Conservation (phyloP, 2,797 vertebrate genomes). For the Euthynnus affinis region DNA sequence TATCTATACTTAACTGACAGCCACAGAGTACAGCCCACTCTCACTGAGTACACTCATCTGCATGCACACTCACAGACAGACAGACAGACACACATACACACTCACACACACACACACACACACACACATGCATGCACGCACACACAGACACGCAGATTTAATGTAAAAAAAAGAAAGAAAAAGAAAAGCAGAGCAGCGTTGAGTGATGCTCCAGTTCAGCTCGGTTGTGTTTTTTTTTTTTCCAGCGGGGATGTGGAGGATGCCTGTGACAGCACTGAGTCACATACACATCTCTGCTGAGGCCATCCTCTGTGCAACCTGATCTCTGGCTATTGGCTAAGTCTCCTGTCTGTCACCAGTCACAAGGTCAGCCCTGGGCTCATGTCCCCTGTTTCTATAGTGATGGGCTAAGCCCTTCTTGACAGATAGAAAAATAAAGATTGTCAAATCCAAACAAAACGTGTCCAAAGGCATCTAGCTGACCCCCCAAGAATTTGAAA, state of each 20-base stretch:
- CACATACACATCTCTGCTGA: slow-evolving; percentile 67
- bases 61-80: slow-evolving; percentile 76
- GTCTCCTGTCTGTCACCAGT: slow-evolving; percentile 75
- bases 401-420: slow-evolving; percentile 74
- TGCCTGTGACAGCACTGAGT: slow-evolving; percentile 77
- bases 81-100: slow-evolving; percentile 34
- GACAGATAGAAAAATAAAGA: slow-evolving; percentile 74
- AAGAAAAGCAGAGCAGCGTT: slow-evolving; percentile 59
- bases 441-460: slow-evolving; percentile 76
- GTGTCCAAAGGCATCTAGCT: slow-evolving; percentile 71
- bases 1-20: slow-evolving; percentile 77
- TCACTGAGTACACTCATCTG: slow-evolving; percentile 74
- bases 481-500: slow-evolving; percentile 58
- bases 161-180: slow-evolving; percentile 50
- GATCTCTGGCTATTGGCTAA: slow-evolving; percentile 79
- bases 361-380: slow-evolving; percentile 78
- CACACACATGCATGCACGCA: slow-evolving; percentile 12
- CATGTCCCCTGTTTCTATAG: slow-evolving; percentile 77
- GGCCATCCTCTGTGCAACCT: slow-evolving; percentile 78
- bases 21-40: slow-evolving; percentile 77
- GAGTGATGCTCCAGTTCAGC: slow-evolving; percentile 75
- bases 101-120: slow-evolving; percentile 21
- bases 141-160: slow-evolving; percentile 39
- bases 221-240: slow-evolving; percentile 69
- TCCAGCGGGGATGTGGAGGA: slow-evolving; percentile 70